Evolutionary conservation across 2,797 vertebrate genomes (phyloP).

Genomic region (Poecilia gillii): DNA sequence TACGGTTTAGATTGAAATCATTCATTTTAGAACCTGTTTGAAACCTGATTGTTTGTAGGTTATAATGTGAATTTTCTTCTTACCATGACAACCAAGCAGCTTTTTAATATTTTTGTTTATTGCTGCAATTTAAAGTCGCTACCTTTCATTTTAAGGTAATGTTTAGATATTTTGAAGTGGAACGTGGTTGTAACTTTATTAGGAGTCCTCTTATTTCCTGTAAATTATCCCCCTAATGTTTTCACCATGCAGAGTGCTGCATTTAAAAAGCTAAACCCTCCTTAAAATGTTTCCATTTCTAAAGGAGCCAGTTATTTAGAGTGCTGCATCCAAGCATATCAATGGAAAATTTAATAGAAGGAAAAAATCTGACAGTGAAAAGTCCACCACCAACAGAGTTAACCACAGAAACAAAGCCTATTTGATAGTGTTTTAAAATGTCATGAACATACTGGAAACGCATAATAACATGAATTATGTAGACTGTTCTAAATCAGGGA

Average conservation of each 20-base stretch:
- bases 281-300: background rate
- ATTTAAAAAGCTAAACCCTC: background rate
- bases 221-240: background rate
- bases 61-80: background rate
- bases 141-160: background rate
- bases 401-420: background rate
- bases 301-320: background rate
- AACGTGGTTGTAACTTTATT: background rate
- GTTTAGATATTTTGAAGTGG: background rate
- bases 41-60: background rate
- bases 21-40: background rate
- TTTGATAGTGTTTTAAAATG: background rate
- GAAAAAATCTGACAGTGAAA: background rate
- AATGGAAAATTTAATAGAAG: background rate
- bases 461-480: background rate
- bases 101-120: background rate
- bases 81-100: background rate
- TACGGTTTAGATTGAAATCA: background rate
- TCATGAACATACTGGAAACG: background rate
- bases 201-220: background rate
- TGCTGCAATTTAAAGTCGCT: background rate
- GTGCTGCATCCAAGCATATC: background rate
- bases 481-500: background rate
- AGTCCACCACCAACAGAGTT: background rate
- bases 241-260: background rate